Evolutionary conservation across 2,113 vertebrate species (phyloP).

Genomic region (Alectura lathami): DNA sequence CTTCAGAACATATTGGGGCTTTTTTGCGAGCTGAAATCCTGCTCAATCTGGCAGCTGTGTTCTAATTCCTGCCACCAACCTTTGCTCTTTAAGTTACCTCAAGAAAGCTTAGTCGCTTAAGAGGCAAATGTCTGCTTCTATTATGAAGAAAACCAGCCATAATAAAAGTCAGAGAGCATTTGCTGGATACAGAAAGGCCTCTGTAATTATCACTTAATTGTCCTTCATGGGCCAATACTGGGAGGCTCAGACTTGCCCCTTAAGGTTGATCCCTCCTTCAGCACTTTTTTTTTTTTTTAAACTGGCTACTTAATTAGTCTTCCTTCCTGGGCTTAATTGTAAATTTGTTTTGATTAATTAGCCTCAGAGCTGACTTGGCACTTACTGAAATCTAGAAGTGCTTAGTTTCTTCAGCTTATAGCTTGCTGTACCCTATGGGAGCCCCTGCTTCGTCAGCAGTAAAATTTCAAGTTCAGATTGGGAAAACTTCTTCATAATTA

Average conservation of each 20-base stretch:
- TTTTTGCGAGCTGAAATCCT: neutral
- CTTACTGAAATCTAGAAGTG: slow-evolving; percentile 55
- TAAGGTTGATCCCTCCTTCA: slow-evolving; percentile 62
- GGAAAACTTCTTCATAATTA: slow-evolving; percentile 20
- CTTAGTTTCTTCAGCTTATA: slow-evolving; percentile 45
- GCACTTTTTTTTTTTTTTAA: slow-evolving; percentile 66
- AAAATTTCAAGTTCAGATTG: slow-evolving; percentile 62
- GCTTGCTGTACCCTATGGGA: slow-evolving; percentile 37
- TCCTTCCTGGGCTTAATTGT: slow-evolving; percentile 71
- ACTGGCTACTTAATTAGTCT: slow-evolving; percentile 68
- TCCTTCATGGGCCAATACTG: slow-evolving; percentile 45
- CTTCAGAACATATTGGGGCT: neutral
- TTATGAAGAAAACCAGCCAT: neutral
- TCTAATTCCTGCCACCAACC: neutral
- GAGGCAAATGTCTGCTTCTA: neutral
- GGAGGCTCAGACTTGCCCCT: slow-evolving; percentile 8
- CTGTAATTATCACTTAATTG: slow-evolving; percentile 57
- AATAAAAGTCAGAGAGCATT: slow-evolving; percentile 15
- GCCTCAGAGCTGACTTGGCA: slow-evolving; percentile 67
- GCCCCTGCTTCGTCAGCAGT: slow-evolving; percentile 36
- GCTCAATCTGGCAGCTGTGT: neutral
- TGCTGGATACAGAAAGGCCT: slow-evolving; percentile 27
- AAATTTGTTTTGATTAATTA: slow-evolving; percentile 80
- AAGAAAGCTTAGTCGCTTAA: neutral
- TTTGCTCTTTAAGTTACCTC: slow-evolving; percentile 11